These are phyloP conservation scores for Orgyia antiqua DNA, from an alignment of 2,888 invertebrate species.

Conservation along the genomic window DNA sequence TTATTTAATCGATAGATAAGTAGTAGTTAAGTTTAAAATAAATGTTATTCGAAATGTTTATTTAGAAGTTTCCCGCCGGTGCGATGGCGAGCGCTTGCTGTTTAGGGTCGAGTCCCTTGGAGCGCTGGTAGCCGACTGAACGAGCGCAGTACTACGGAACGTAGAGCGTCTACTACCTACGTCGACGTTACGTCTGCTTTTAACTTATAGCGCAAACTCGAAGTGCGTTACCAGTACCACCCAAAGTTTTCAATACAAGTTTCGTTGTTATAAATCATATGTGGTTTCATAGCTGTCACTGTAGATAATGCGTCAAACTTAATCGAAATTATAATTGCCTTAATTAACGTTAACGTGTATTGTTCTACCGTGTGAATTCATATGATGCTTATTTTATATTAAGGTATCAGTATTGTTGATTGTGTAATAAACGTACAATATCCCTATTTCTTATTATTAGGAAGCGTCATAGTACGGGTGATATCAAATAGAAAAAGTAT, in stretches of 20 bases:
- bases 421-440: too few species aligned
- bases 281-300: slow-evolving; percentile 12
- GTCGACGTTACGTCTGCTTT: slow-evolving; percentile 16
- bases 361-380: too few species aligned
- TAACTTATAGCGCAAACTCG: slow-evolving; percentile 16
- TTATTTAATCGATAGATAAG: too few species aligned
- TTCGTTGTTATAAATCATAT: slow-evolving; percentile 16
- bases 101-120: slow-evolving; percentile 26
- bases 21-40: too few species aligned
- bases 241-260: slow-evolving; percentile 18
- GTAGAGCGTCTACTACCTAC: slow-evolving; percentile 19
- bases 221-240: slow-evolving; percentile 15
- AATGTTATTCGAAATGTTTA: slow-evolving; percentile 17
- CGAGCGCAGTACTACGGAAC: slow-evolving; percentile 16
- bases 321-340: slow-evolving; percentile 13
- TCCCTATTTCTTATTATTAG: too few species aligned
- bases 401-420: too few species aligned
- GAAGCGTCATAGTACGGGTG: too few species aligned
- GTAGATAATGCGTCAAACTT: slow-evolving; percentile 13
- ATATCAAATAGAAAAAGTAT: too few species aligned
- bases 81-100: slow-evolving; percentile 21
- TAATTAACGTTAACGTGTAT: slow-evolving; percentile 4
- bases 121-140: slow-evolving; percentile 32
- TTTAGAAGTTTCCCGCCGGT: slow-evolving; percentile 32
- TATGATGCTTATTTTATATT: too few species aligned